Percentiles rank a stretch among this genome's conserved stretches.
phyloP scores from a whole-genome alignment of 2,113 vertebrate genomes.

The Puffinus mauretanicus region DNA sequence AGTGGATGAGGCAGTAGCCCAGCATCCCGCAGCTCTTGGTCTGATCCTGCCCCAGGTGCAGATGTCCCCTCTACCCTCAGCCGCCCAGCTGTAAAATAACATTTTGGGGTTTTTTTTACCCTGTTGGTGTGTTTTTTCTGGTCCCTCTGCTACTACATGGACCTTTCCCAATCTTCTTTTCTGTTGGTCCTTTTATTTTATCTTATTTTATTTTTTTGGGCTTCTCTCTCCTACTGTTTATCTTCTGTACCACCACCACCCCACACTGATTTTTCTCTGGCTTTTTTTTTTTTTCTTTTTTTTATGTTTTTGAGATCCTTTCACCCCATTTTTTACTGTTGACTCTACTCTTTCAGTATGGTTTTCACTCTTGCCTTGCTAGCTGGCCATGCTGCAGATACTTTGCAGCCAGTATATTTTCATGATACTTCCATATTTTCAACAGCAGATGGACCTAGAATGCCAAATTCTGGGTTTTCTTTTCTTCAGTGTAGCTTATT shows the following conservation, averaged over 20 bases:
- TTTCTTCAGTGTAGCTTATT: neutral
- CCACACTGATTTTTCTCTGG: neutral
- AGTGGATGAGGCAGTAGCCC: neutral
- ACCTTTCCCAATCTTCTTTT: neutral
- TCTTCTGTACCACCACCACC: neutral
- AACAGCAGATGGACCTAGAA: conserved; percentile 49
- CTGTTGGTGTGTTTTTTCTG: neutral
- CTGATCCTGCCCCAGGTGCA: neutral
- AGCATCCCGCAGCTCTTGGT: neutral
- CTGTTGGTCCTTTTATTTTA: neutral
- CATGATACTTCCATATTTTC: neutral
- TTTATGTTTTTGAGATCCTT: neutral
- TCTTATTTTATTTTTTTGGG: neutral
- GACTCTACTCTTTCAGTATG: neutral
- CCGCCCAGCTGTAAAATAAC: neutral
- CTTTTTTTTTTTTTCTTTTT: neutral
- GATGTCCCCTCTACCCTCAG: neutral
- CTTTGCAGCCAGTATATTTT: neutral
- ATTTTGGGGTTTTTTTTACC: neutral
- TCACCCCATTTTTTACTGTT: conserved; percentile 33
- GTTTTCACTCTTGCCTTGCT: neutral
- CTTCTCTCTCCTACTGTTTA: neutral
- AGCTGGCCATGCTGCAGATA: neutral
- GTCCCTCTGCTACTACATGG: accelerated
- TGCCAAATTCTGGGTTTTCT: neutral